Evolutionary conservation across 1,140 invertebrate species (phyloP).

Genomic region (Aphelenchoides besseyi): DNA sequence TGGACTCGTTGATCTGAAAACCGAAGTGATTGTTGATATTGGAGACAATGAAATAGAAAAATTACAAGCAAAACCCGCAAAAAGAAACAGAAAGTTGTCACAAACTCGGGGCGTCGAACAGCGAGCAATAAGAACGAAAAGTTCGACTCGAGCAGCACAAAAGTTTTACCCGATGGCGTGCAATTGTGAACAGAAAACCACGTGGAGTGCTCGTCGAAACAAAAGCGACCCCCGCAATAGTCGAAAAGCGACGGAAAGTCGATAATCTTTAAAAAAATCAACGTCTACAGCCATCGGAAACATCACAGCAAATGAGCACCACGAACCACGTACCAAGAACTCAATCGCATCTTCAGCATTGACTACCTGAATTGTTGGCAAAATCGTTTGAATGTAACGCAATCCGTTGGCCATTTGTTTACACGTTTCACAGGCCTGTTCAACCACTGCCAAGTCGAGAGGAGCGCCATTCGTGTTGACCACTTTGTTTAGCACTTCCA

Average conservation of each 20-base stretch:
- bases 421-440: conserved; percentile 25
- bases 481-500: conserved; percentile 14
- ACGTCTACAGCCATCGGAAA: too few relatives aligned
- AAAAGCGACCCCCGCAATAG: too few relatives aligned
- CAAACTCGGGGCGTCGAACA: too few relatives aligned
- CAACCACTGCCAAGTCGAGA: conserved; percentile 15
- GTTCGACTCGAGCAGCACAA: too few relatives aligned
- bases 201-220: too few relatives aligned
- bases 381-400: conserved; percentile 9
- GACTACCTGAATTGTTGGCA: conserved; percentile 9
- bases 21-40: not conserved
- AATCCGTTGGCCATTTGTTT: conserved; percentile 20
- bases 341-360: conserved; percentile 13
- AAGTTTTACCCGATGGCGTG: too few relatives aligned
- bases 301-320: too few relatives aligned
- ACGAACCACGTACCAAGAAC: not conserved
- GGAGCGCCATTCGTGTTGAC: conserved; percentile 3
- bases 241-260: too few relatives aligned
- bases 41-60: not conserved
- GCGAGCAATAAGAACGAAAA: too few relatives aligned
- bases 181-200: too few relatives aligned
- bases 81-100: too few relatives aligned
- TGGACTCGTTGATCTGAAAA: conserved; percentile 24
- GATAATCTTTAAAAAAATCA: too few relatives aligned
- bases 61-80: not conserved